phyloP scores from a whole-genome alignment of 2,888 invertebrate genomes.

The Eupithecia exiguata region DNA sequence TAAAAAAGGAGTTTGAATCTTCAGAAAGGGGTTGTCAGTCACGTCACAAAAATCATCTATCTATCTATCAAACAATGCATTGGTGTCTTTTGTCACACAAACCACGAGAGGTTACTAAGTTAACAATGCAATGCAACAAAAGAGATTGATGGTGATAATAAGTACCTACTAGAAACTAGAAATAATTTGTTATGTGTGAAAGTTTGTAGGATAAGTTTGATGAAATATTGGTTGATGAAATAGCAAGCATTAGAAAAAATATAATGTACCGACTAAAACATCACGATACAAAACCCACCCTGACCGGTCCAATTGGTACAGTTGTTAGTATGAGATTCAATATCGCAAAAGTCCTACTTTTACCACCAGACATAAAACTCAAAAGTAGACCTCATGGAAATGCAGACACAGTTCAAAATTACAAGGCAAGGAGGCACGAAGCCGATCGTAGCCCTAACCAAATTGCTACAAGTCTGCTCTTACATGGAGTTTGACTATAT shows the following conservation, averaged over 20 bases:
- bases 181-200: constrained; percentile 1
- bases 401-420: constrained; percentile 35
- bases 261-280: constrained; percentile 1
- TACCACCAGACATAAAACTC: constrained; percentile 24
- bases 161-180: background rate
- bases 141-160: constrained; percentile 37
- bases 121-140: constrained; percentile 45
- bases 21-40: background rate
- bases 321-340: constrained; percentile 29
- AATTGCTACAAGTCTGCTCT: constrained; percentile 42
- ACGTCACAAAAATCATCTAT: constrained; percentile 35
- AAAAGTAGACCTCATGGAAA: constrained; percentile 32
- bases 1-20: background rate
- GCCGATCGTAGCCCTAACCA: constrained; percentile 33
- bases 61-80: constrained; percentile 45
- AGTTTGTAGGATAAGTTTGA: background rate
- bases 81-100: constrained; percentile 47
- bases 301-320: constrained; percentile 20
- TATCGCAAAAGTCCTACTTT: constrained; percentile 29
- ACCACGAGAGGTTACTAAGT: constrained; percentile 46
- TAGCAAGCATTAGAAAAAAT: background rate
- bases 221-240: too few species aligned
- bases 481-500: constrained; percentile 43
- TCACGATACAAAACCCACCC: constrained; percentile 12
- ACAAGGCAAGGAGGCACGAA: constrained; percentile 30